These are phyloP conservation scores for Eospalax fontanierii DNA, from an alignment of 2,797 vertebrate species.

Conservation along the genomic window DNA sequence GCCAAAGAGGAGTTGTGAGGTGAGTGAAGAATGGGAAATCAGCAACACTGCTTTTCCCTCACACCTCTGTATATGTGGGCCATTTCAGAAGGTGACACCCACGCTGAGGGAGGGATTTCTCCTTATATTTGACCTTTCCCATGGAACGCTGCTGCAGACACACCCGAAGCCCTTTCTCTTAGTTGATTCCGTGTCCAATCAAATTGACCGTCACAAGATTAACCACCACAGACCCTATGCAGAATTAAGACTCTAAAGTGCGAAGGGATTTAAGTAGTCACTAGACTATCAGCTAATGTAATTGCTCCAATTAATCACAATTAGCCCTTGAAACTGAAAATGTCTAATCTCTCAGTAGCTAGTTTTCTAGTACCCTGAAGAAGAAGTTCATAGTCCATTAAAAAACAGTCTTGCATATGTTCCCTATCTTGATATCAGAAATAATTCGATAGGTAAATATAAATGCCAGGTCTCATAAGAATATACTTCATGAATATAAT, in stretches of 20 bases:
- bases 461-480: neutral
- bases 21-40: neutral
- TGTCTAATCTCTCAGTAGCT: neutral
- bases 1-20: neutral
- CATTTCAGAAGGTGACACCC: neutral
- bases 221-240: neutral
- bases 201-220: neutral
- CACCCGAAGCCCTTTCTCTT: neutral
- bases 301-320: neutral
- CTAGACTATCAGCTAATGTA: neutral
- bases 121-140: neutral
- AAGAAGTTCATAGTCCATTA: neutral
- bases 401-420: neutral
- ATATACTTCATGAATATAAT: neutral
- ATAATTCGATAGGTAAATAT: neutral
- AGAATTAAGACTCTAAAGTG: conserved; percentile 20
- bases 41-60: neutral
- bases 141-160: neutral
- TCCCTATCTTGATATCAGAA: neutral
- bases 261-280: neutral
- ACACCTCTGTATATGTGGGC: neutral
- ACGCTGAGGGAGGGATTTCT: neutral
- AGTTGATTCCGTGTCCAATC: neutral
- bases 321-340: neutral
- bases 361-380: neutral